Percentiles rank a stretch among this genome's conserved stretches.
phyloP scores from a whole-genome alignment of 64 coral and sea anemone genomes.

The Dendrophyllia cribrosa region DNA sequence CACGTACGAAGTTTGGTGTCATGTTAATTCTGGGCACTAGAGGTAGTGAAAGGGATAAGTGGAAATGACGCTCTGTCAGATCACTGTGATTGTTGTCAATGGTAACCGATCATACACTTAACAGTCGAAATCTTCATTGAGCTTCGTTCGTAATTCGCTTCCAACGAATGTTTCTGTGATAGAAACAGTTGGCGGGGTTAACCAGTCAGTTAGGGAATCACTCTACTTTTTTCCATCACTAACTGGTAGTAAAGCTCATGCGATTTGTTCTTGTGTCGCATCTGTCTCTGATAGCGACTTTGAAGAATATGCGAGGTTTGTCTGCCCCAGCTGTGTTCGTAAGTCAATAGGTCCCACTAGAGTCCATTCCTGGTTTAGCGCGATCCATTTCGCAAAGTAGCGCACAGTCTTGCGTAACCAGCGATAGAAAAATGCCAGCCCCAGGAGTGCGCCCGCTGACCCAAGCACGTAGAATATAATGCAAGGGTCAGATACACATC shows the following conservation, averaged over 20 bases:
- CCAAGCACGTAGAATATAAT: conserved; percentile 96
- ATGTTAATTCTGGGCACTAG: too few relatives aligned
- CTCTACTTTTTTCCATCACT: not conserved
- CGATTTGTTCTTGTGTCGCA: conserved; percentile 6
- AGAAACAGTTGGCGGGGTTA: too few relatives aligned
- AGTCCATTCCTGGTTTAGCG: conserved; percentile 94
- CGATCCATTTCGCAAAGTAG: conserved; percentile 87
- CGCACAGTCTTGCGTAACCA: conserved; percentile 81
- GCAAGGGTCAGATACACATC: conserved; percentile 86
- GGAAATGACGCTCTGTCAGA: too few relatives aligned
- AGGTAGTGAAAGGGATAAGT: too few relatives aligned
- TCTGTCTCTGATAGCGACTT: conserved; percentile 23
- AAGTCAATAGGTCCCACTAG: conserved; percentile 65
- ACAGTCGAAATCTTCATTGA: too few relatives aligned
- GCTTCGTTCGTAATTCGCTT: too few relatives aligned
- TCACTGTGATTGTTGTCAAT: too few relatives aligned
- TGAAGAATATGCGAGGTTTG: conserved; percentile 56
- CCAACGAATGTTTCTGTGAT: too few relatives aligned
- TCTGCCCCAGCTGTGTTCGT: conserved; percentile 49
- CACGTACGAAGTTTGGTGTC: too few relatives aligned
- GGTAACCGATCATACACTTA: too few relatives aligned
- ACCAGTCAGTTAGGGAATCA: too few relatives aligned
- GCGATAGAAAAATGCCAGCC: conserved; percentile 89
- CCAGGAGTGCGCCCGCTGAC: conserved; percentile 79
- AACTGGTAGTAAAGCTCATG: not conserved